Evolutionary conservation across 1,140 invertebrate species (phyloP).

Genomic region (Zaprionus vittiger): DNA sequence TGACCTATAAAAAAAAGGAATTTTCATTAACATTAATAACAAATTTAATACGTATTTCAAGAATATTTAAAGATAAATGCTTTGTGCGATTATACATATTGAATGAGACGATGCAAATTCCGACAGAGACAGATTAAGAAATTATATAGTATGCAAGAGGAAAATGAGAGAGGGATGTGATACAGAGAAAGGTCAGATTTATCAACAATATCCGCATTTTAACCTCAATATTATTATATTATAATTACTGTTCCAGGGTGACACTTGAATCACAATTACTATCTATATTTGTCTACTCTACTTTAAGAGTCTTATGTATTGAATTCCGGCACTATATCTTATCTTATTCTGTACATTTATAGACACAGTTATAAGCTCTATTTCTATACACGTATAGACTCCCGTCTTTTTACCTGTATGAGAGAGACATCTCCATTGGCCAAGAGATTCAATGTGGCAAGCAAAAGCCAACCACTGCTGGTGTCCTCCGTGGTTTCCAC

Average conservation of each 20-base stretch:
- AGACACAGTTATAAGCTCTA: background rate
- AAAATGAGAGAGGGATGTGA: background rate
- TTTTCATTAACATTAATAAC: background rate
- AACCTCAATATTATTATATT: too few species aligned
- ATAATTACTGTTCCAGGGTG: background rate
- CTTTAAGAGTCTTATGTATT: background rate
- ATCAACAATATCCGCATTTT: background rate
- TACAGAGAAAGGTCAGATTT: background rate
- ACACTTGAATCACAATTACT: background rate
- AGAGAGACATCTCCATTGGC: constrained; percentile 92
- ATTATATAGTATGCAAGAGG: too few species aligned
- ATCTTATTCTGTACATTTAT: background rate
- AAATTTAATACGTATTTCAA: background rate
- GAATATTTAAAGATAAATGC: background rate
- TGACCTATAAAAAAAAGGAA: constrained; percentile 87
- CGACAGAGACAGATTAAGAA: background rate
- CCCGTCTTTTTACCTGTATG: constrained; percentile 89
- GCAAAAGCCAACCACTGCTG: constrained; percentile 98
- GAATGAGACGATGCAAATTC: background rate
- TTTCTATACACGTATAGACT: constrained; percentile 67
- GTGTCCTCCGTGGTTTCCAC: constrained; percentile 96
- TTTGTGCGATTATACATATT: background rate
- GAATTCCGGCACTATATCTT: background rate
- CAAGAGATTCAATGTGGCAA: constrained; percentile 95
- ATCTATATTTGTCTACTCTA: background rate